Evolutionary conservation across 2,797 vertebrate genomes (phyloP).

Genomic region (Thripadectes ignobilis): DNA sequence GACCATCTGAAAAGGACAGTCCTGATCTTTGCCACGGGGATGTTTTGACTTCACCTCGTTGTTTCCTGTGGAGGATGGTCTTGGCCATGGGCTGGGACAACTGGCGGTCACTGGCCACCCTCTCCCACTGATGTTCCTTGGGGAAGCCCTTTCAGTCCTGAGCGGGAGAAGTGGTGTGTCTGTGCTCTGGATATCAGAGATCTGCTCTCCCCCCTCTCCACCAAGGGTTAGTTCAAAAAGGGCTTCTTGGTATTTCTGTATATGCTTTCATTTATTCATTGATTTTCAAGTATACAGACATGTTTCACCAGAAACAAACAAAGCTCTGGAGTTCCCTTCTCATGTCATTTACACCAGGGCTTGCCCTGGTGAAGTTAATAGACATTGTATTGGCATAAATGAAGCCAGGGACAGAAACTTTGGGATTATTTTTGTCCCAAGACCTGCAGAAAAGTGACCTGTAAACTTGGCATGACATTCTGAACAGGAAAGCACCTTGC

Average conservation of each 20-base stretch:
- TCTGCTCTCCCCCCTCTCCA: neutral
- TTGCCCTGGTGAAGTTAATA: neutral
- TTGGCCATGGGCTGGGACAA: neutral
- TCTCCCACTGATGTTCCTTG: neutral
- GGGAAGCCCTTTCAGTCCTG: neutral
- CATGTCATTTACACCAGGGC: neutral
- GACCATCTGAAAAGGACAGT: neutral
- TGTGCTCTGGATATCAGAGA: rapidly evolving
- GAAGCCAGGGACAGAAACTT: neutral
- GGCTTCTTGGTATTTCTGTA: neutral
- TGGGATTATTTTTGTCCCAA: neutral
- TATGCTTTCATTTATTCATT: neutral
- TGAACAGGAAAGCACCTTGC: neutral
- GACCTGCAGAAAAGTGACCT: neutral
- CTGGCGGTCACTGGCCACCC: neutral
- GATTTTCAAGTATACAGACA: neutral
- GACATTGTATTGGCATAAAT: neutral
- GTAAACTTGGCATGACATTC: neutral
- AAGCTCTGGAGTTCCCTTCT: neutral
- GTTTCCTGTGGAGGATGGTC: neutral
- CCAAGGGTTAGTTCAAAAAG: neutral
- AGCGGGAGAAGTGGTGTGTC: neutral
- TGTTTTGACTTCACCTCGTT: neutral
- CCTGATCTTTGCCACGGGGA: neutral
- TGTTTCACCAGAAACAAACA: neutral